Percentiles rank a stretch among this genome's conserved stretches.
Evolutionary conservation across 2,113 vertebrate species (phyloP).

Genomic region (Sylvia atricapilla): DNA sequence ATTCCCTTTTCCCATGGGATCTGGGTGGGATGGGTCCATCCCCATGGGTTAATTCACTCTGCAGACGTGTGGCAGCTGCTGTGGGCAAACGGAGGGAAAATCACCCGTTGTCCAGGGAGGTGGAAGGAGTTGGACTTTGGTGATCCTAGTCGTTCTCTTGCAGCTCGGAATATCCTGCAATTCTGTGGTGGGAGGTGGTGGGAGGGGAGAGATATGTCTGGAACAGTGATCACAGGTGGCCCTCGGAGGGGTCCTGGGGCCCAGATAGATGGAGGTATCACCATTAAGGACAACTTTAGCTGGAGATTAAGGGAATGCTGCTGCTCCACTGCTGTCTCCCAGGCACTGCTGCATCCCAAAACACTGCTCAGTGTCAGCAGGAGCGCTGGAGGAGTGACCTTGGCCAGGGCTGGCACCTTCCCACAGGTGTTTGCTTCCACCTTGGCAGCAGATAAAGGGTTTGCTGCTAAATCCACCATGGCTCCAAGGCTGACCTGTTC

Average conservation of each 20-base stretch:
- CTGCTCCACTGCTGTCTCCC: neutral
- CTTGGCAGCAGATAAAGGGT: neutral
- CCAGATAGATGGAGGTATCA: neutral
- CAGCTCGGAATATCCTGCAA: accelerated
- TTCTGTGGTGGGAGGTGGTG: neutral
- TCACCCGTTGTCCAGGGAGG: neutral
- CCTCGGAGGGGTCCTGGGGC: neutral
- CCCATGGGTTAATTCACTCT: neutral
- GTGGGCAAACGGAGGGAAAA: neutral
- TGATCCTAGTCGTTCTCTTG: neutral
- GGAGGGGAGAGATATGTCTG: neutral
- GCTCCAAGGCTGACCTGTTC: neutral
- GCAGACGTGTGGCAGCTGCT: neutral
- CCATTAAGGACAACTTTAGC: neutral
- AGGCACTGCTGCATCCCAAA: neutral
- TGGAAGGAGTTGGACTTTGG: neutral
- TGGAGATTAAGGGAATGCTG: neutral
- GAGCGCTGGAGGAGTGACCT: neutral
- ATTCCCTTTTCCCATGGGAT: accelerated
- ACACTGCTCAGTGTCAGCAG: no score
- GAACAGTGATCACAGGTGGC: neutral
- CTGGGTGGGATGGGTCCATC: neutral
- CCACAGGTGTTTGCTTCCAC: neutral
- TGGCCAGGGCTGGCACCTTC: neutral
- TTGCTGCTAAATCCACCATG: neutral